Evolutionary conservation across 2,888 invertebrate species (phyloP).

Genomic region (Dichetophora obliterata): DNA sequence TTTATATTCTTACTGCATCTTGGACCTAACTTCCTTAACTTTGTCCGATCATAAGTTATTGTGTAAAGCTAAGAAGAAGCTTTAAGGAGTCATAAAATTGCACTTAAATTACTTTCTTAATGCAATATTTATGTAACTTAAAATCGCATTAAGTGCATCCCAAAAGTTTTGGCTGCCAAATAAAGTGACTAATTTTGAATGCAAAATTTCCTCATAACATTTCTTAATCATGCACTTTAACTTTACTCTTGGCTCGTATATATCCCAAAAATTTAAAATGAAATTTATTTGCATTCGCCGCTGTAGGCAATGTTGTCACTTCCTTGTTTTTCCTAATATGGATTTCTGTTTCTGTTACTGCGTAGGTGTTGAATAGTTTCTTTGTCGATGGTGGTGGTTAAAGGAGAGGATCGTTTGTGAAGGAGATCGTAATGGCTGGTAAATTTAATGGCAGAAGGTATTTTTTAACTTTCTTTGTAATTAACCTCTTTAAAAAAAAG

Average conservation of each 20-base stretch:
- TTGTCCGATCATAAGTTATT: no score
- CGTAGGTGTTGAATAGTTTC: constrained; percentile 48
- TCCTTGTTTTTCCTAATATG: constrained; percentile 50
- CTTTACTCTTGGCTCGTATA: constrained; percentile 9
- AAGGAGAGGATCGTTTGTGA: background rate
- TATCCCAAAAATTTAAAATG: constrained; percentile 25
- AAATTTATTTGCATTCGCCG: constrained; percentile 13
- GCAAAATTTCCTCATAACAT: constrained; percentile 32
- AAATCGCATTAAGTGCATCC: background rate
- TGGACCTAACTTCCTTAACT: no score
- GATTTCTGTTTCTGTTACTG: constrained; percentile 54
- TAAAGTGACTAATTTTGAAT: constrained; percentile 27
- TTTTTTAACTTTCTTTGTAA: constrained; percentile 58
- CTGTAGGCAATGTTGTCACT: background rate
- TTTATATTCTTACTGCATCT: no score
- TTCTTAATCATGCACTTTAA: constrained; percentile 32
- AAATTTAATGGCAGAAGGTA: constrained; percentile 49
- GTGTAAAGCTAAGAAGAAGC: no score
- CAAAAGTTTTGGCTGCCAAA: background rate
- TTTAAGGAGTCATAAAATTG: background rate
- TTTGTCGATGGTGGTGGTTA: constrained; percentile 21
- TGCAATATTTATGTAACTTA: background rate
- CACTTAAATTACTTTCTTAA: constrained; percentile 9
- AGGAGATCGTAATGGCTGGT: no score
- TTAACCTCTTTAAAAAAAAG: constrained; percentile 53